Percentiles rank a stretch among this genome's conserved stretches.
Conservation (phyloP, 2,797 vertebrate species). For the Chiroxiphia lanceolata region DNA sequence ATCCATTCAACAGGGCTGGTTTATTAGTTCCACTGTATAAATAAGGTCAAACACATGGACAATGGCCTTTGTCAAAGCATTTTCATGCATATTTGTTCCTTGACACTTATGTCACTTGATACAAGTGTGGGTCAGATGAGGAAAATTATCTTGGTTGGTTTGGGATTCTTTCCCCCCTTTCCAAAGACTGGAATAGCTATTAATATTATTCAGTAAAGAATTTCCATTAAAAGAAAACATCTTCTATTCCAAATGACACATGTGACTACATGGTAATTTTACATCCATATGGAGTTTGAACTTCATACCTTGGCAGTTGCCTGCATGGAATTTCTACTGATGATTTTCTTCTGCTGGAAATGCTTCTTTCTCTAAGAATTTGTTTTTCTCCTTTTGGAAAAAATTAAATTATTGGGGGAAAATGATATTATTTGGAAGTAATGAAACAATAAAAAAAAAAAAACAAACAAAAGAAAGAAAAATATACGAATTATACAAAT, state of each 20-base stretch:
- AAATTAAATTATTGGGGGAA: background rate
- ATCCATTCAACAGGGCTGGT: background rate
- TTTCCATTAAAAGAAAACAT: background rate
- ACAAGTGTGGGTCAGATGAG: background rate
- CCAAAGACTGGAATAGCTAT: background rate
- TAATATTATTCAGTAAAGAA: background rate
- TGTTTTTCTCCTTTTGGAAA: background rate
- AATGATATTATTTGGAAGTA: background rate
- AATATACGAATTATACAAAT: background rate
- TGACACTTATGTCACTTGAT: background rate
- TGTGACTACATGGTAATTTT: conserved; percentile 11
- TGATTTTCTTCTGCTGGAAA: conserved; percentile 25
- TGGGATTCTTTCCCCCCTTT: rapidly evolving
- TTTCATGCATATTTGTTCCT: background rate
- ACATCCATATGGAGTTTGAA: conserved; percentile 13
- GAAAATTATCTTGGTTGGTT: background rate
- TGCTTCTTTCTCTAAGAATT: background rate
- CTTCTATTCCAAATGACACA: background rate
- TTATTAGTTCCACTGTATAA: background rate
- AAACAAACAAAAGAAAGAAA: background rate
- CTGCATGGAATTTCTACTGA: conserved; percentile 13
- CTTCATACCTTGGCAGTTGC: conserved; percentile 30
- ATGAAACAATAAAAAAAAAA: background rate
- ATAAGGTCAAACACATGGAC: background rate
- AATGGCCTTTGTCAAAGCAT: background rate